Evolutionary conservation across 2,888 invertebrate genomes (phyloP).

Genomic region (Sarcophaga subvicina): DNA sequence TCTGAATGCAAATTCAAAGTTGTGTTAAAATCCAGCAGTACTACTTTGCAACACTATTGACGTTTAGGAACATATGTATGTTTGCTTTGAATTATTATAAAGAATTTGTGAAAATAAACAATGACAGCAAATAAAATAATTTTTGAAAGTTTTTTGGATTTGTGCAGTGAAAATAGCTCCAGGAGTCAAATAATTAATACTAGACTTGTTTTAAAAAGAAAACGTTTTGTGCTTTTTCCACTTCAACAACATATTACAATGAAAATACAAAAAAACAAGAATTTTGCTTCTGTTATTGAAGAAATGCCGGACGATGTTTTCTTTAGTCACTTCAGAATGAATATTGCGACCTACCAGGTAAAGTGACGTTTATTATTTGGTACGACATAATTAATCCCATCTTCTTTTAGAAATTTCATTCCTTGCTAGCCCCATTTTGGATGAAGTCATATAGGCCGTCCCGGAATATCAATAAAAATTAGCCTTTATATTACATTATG

Average conservation of each 20-base stretch:
- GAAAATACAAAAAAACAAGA: constrained; percentile 23
- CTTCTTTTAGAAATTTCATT: constrained; percentile 28
- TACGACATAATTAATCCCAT: constrained; percentile 27
- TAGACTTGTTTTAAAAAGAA: no score
- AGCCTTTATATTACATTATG: constrained; percentile 39
- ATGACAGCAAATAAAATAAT: no score
- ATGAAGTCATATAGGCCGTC: constrained; percentile 41
- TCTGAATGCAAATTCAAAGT: no score
- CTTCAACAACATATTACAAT: not conserved
- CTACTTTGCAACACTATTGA: no score
- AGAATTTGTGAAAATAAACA: no score
- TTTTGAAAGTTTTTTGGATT: no score
- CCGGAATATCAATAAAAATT: constrained; percentile 19
- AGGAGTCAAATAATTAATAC: not conserved
- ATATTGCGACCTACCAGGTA: constrained; percentile 17
- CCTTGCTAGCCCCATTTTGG: constrained; percentile 28
- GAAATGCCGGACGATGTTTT: constrained; percentile 36
- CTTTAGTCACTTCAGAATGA: constrained; percentile 41
- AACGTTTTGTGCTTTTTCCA: no score
- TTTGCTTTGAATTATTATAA: no score
- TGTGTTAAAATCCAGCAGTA: no score
- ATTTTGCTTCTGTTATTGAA: constrained; percentile 31
- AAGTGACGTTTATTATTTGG: constrained; percentile 10
- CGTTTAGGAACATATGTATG: no score
- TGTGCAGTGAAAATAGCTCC: constrained; percentile 9